These are phyloP conservation scores for Erythrolamprus reginae DNA, from an alignment of 2,113 vertebrate species.

Conservation along the genomic window DNA sequence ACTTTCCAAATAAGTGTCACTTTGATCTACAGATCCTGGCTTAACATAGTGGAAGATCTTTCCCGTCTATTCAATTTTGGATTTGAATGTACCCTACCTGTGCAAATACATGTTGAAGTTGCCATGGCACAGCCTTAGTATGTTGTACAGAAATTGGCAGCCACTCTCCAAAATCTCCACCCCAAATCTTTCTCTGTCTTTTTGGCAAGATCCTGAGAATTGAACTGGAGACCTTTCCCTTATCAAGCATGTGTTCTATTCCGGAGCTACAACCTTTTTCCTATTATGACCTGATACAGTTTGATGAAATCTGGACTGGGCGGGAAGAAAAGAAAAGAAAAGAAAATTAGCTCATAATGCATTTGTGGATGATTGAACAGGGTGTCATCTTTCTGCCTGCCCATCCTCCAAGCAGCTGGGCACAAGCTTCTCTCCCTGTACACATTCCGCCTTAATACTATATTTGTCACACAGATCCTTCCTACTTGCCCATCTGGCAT, in stretches of 20 bases:
- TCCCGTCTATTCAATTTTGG: not conserved
- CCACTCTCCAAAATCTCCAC: not conserved
- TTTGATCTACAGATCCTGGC: fast-evolving
- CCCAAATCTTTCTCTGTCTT: not conserved
- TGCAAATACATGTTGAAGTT: not conserved
- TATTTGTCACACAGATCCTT: slow-evolving; percentile 68
- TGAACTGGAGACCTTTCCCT: not conserved
- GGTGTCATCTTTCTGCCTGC: slow-evolving; percentile 44
- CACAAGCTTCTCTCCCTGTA: slow-evolving; percentile 59
- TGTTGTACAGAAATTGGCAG: too few species aligned
- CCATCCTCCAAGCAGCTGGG: slow-evolving; percentile 54
- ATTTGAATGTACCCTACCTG: not conserved
- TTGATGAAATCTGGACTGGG: slow-evolving; percentile 40
- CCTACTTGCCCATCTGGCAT: slow-evolving; percentile 68
- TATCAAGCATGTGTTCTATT: not conserved
- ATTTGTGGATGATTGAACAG: slow-evolving; percentile 37
- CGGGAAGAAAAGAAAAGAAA: not conserved
- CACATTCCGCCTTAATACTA: slow-evolving; percentile 60
- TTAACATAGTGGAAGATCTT: not conserved
- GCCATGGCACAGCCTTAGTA: not conserved
- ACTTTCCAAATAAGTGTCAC: not conserved
- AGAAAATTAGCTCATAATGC: slow-evolving; percentile 35
- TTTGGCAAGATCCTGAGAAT: not conserved
- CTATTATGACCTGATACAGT: slow-evolving; percentile 5
- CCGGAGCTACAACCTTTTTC: not conserved